These are phyloP conservation scores for Odontomachus brunneus DNA, from an alignment of 1,140 invertebrate species.

Conservation along the genomic window DNA sequence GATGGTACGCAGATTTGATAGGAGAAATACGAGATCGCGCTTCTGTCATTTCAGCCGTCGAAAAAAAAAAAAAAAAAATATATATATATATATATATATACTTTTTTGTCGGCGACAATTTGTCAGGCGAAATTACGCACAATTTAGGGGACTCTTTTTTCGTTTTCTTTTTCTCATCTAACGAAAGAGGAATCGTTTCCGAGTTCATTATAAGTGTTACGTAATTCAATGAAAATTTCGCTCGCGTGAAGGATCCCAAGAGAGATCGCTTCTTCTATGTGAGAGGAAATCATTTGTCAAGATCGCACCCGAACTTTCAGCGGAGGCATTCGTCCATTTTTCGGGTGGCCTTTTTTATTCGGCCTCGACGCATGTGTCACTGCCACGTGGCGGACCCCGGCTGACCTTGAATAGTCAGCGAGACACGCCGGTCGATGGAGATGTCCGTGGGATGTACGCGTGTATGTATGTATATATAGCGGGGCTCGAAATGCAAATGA, in stretches of 20 bases:
- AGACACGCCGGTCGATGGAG: conserved; percentile 68
- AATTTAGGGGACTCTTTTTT: neutral
- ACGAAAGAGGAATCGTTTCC: neutral
- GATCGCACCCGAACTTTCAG: conserved; percentile 60
- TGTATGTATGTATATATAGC: conserved; percentile 44
- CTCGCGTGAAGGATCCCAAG: neutral
- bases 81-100: too few relatives aligned
- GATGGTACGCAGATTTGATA: neutral
- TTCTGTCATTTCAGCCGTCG: too few relatives aligned
- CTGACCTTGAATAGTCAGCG: conserved; percentile 69
- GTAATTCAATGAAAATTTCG: neutral
- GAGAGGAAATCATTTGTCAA: conserved; percentile 53
- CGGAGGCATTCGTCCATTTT: conserved; percentile 56
- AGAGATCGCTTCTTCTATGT: conserved; percentile 8
- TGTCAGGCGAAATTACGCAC: too few relatives aligned
- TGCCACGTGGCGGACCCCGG: conserved; percentile 66
- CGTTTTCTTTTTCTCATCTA: neutral
- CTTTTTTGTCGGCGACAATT: too few relatives aligned
- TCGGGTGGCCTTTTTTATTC: conserved; percentile 43
- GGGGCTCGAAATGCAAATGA: conserved; percentile 69
- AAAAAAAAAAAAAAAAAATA: too few relatives aligned
- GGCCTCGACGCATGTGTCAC: conserved; percentile 66
- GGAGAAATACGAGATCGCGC: too few relatives aligned
- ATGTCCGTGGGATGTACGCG: conserved; percentile 62
- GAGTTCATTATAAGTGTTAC: too few relatives aligned